Evolutionary conservation across 1,140 invertebrate genomes (phyloP).

Genomic region (Danaus plexippus): DNA sequence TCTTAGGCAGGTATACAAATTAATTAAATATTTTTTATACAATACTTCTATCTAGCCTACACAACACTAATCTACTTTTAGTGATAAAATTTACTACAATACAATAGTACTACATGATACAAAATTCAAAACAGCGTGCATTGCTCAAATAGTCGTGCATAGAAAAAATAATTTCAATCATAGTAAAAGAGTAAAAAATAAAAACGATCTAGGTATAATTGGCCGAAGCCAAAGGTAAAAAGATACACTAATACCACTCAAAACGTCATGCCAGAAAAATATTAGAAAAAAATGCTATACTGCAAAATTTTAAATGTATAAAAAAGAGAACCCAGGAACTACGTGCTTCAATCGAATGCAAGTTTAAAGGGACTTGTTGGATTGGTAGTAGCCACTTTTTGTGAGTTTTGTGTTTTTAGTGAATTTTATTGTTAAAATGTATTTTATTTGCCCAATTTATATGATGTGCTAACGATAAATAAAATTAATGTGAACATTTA

Average conservation of each 20-base stretch:
- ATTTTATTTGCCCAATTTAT: neutral
- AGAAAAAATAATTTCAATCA: no score
- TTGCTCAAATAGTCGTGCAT: no score
- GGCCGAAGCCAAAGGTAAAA: conserved; percentile 13
- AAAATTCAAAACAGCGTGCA: no score
- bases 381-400: conserved; percentile 41
- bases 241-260: conserved; percentile 25
- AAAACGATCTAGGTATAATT: neutral
- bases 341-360: conserved; percentile 41
- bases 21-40: no score
- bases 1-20: no score
- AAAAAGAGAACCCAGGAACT: conserved; percentile 31
- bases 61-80: no score
- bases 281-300: conserved; percentile 32
- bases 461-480: neutral
- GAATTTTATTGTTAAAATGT: neutral
- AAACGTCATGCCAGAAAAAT: conserved; percentile 38
- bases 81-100: no score
- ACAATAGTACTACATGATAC: no score
- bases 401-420: conserved; percentile 17
- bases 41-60: no score
- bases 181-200: no score
- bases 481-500: neutral
- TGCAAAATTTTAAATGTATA: conserved; percentile 29
- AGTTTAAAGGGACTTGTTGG: conserved; percentile 29